These are phyloP conservation scores for Tetrao urogallus DNA, from an alignment of 2,113 vertebrate genomes.

Conservation along the genomic window DNA sequence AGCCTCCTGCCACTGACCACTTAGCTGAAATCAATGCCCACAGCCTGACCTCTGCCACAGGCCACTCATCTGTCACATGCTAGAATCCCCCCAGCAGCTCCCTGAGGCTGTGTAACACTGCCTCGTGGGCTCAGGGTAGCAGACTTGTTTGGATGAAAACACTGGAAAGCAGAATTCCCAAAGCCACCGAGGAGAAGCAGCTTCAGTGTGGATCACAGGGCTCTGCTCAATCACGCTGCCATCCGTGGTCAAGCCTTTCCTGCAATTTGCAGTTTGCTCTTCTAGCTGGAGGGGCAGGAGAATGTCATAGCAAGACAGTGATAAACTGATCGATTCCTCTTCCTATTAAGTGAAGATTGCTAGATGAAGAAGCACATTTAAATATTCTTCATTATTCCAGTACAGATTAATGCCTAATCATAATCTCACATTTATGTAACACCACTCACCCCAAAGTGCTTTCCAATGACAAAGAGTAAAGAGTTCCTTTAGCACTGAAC, in stretches of 20 bases:
- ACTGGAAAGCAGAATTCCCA: neutral
- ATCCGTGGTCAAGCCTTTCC: neutral
- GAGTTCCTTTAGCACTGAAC: neutral
- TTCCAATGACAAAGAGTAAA: neutral
- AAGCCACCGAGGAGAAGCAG: neutral
- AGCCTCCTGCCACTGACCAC: rapidly evolving
- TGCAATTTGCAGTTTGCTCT: neutral
- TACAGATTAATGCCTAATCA: neutral
- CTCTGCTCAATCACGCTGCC: neutral
- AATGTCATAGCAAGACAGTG: neutral
- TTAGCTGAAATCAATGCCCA: neutral
- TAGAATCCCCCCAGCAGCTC: neutral
- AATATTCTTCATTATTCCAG: neutral
- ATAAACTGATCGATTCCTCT: neutral
- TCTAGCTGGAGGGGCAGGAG: neutral
- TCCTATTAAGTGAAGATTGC: neutral
- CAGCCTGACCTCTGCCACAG: rapidly evolving
- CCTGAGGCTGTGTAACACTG: rapidly evolving
- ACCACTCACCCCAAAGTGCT: neutral
- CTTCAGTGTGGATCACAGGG: rapidly evolving
- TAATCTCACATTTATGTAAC: neutral
- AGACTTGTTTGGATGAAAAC: neutral
- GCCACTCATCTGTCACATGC: neutral
- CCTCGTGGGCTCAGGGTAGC: neutral
- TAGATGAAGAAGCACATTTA: neutral